Conservation (phyloP, 2,113 vertebrate species). For the Larimichthys crocea region DNA sequence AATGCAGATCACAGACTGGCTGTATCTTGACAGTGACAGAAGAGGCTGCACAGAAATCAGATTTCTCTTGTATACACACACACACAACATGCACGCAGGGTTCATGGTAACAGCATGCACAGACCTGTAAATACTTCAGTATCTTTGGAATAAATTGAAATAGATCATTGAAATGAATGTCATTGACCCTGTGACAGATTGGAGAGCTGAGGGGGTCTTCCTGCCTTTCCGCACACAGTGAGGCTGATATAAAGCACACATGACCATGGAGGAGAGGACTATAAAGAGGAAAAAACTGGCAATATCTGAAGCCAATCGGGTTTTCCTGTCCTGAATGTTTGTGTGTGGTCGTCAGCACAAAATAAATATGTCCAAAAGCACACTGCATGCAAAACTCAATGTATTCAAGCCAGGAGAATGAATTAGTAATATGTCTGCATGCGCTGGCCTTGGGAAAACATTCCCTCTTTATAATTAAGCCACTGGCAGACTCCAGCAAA, state of each 20-base stretch:
- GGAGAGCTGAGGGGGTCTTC: background rate
- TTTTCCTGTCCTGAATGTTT: background rate
- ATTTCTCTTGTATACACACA: no score
- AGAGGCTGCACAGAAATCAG: background rate
- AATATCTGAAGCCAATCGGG: background rate
- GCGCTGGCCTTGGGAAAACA: conserved; percentile 67
- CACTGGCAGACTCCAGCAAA: conserved; percentile 47
- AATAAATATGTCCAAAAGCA: conserved; percentile 27
- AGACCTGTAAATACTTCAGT: conserved; percentile 18
- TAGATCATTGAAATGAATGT: conserved; percentile 20
- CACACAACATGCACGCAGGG: background rate
- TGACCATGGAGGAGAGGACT: background rate
- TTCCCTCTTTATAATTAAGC: conserved; percentile 70
- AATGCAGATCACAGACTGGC: background rate
- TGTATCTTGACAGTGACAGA: background rate
- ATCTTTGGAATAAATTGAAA: conserved; percentile 27
- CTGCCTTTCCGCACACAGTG: background rate
- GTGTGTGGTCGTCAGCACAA: conserved; percentile 4
- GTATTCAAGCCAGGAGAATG: conserved; percentile 58
- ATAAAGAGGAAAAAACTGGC: background rate
- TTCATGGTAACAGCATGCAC: background rate
- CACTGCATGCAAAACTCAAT: conserved; percentile 32
- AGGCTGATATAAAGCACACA: background rate
- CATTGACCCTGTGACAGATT: conserved; percentile 25
- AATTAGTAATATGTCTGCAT: conserved; percentile 73